Evolutionary conservation across 2,888 invertebrate species (phyloP), one percentile per base, ranked within the genome.

Genomic region (Drosophila diplacantha): DNA sequence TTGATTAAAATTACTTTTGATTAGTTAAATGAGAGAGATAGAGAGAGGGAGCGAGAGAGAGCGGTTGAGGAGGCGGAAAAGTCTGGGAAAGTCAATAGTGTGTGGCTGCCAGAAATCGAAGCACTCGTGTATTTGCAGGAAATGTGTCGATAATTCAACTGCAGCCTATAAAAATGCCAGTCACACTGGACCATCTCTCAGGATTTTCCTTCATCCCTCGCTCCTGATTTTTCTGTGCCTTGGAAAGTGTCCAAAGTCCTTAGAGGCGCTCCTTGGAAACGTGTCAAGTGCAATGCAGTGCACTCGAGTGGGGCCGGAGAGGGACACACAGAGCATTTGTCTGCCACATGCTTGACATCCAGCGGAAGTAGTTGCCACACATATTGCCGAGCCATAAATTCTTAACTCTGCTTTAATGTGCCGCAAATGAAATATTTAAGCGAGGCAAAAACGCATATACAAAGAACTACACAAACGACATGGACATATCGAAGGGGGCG

Each of bases 1-100:
- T 78, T 78, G 83, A 83, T 78, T 78, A 73, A 75, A 78, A 78
- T 78, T 83, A 71, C 79, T 79, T 78, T 78, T 83, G 83, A 81
- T 78, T 83, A 83, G 76, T 73, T 71, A 75, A 78, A 78, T 76
- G 69, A 81, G 71, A 18, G 11, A 20, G 7, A 14, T 14, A 18
- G 55, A 26, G 61, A 24, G 24, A 24, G 24, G 11, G 55, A 26
- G 61, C 5, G 24, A 24, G 24, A 24, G 6, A 0, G 24, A 3
- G 22, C 56, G 59, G 46, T 66, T 38, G 38, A 65, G 65, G 66
- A 50, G 58, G 59, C 58, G 66, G 16, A 41, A n/a, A 24, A 59
- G 53, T 50, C 18, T 34, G 34, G 18, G 11, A 67, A 81, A 81
- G 79, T 81, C 74, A 78, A 81, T 62, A 81, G 32, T 43, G 65